Evolutionary conservation across 1,140 invertebrate species (phyloP).

Genomic region (Pogonomyrmex barbatus): DNA sequence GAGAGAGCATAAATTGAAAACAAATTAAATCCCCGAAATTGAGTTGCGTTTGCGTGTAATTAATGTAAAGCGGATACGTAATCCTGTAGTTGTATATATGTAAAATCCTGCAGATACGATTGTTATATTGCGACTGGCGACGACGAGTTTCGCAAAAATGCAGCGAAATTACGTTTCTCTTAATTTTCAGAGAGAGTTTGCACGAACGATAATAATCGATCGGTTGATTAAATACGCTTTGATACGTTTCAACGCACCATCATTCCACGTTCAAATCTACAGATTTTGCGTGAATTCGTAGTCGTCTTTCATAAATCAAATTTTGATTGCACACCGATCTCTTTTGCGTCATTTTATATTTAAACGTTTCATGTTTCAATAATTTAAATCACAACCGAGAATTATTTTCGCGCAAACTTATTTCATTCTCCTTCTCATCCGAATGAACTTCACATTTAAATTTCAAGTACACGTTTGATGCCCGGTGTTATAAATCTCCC

Average conservation of each 20-base stretch:
- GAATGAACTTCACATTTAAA: neutral
- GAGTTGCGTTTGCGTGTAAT: slow-evolving; percentile 63
- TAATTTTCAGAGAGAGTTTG: slow-evolving; percentile 6
- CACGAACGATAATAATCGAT: slow-evolving; percentile 32
- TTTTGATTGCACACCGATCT: slow-evolving; percentile 4
- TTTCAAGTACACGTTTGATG: neutral
- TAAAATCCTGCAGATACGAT: slow-evolving; percentile 2
- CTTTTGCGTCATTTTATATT: neutral
- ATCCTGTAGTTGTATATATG: slow-evolving; percentile 59
- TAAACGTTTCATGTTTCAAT: neutral
- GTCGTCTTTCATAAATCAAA: slow-evolving; percentile 4
- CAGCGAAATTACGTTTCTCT: neutral
- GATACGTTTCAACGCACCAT: slow-evolving; percentile 7
- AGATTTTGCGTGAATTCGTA: neutral
- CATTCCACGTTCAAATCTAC: neutral
- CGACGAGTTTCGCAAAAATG: slow-evolving; percentile 29
- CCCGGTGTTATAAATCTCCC: neutral
- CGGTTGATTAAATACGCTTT: slow-evolving; percentile 25
- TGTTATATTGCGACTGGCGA: slow-evolving; percentile 9
- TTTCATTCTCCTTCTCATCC: neutral
- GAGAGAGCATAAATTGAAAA: slow-evolving; percentile 71
- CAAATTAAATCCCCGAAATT: slow-evolving; percentile 73
- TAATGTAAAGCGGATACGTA: slow-evolving; percentile 73
- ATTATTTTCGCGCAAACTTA: slow-evolving; percentile 1
- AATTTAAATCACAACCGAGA: neutral